Evolutionary conservation across 2,888 invertebrate species (phyloP), one percentile per base, ranked within the genome.

Genomic region (Oasisia sp.): DNA sequence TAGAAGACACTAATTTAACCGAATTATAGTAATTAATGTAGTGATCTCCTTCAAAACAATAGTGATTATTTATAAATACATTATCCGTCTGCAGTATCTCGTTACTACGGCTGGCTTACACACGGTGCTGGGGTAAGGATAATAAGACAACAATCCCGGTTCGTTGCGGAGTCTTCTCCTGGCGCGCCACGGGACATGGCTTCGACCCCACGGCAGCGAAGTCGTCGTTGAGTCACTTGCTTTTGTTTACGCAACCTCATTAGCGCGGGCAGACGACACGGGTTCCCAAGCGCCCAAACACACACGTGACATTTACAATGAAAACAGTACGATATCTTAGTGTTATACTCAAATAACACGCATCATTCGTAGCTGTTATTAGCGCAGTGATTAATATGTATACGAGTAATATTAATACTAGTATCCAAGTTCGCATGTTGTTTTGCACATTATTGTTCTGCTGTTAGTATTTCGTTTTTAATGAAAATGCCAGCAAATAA

Each of bases 211-310:
- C 74, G 74, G 74, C 2, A 7, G 74, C 27, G 27, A 19, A 0
- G 27, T 74, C 74, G 74, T 74, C 74, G 27, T 27, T 2, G 7
- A 19, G 74, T 74, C 74, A 7, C 27, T 74, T n/a, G 27, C 74
- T n/a, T 74, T 74, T 74, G 74, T 74, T 74, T 74, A 74, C n/a
- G n/a, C 74, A 74, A 74, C 74, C 74, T 74, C 74, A 74, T 74
- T 74, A 74, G 27, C 7, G n/a, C 19, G 5, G 27, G 74, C 14
- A n/a, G 4, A 27, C 14, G 74, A 74, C 74, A 74, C 27, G n/a
- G 74, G 27, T n/a, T 74, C 74, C 7, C 74, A 74, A 5, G 74
- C 74, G 56, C 56, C 11, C 56, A 19, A 7, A 74, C 74, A 0
- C 27, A 27, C 74, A 19, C 74, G 27, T 74, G 74, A 74, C 74